A percentile compares a stretch with the other conserved stretches of the same genome.
Evolutionary conservation across 2,797 vertebrate species (phyloP).

Genomic region (Sebastes alutus): DNA sequence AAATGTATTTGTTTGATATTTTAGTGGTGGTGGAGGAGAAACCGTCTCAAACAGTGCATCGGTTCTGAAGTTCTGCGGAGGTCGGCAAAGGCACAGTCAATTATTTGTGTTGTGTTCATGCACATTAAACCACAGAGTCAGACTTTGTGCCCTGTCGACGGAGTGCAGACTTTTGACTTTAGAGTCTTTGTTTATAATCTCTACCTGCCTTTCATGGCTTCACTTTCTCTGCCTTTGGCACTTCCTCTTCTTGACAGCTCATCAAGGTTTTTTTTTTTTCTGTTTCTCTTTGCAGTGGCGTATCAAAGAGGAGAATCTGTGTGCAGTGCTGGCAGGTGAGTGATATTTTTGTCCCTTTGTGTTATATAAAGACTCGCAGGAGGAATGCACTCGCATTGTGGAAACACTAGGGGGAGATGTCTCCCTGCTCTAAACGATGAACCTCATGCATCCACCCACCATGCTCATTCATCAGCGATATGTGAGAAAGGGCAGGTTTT

Average conservation of each 20-base stretch:
- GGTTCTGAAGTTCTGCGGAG: background rate
- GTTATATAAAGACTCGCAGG: slow-evolving; percentile 33
- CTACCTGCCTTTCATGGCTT: slow-evolving; percentile 31
- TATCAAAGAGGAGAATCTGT: slow-evolving; percentile 95
- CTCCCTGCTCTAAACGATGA: slow-evolving; percentile 53
- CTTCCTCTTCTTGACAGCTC: slow-evolving; percentile 61
- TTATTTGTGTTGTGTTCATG: slow-evolving; percentile 46
- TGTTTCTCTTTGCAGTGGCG: slow-evolving; percentile 86
- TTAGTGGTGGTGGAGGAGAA: slow-evolving; percentile 6
- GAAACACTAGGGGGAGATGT: slow-evolving; percentile 86
- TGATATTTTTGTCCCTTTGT: slow-evolving; percentile 59
- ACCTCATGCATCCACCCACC: background rate
- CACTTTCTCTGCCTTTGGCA: slow-evolving; percentile 38
- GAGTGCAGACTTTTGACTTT: slow-evolving; percentile 37
- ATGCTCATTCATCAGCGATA: background rate
- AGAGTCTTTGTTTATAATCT: slow-evolving; percentile 23
- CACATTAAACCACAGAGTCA: slow-evolving; percentile 42
- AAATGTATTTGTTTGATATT: slow-evolving; percentile 11
- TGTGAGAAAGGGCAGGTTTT: slow-evolving; percentile 26
- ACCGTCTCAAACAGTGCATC: background rate
- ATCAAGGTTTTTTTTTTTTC: slow-evolving; percentile 45
- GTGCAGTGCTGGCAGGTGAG: slow-evolving; percentile 94
- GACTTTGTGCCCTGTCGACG: background rate
- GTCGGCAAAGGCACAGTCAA: slow-evolving; percentile 22
- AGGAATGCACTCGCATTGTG: slow-evolving; percentile 13